Evolutionary conservation across 2,113 vertebrate species (phyloP).

Genomic region (Rhinolophus ferrumequinum): DNA sequence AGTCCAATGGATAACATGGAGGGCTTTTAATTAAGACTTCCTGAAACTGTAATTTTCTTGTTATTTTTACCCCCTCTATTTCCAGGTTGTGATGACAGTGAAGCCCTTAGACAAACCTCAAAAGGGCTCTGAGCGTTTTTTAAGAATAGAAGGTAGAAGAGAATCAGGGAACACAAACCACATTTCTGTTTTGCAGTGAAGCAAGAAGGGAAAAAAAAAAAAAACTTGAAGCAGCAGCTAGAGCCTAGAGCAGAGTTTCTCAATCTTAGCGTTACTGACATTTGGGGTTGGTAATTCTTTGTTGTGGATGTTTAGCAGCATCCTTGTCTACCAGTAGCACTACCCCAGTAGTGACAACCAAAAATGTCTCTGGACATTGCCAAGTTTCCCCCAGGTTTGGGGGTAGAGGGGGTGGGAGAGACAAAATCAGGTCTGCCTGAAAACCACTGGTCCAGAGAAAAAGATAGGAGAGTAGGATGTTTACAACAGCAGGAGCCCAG

Average conservation of each 20-base stretch:
- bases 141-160: background rate
- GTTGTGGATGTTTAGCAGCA: no score
- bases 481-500: background rate
- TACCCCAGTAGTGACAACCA: background rate
- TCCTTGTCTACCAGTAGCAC: background rate
- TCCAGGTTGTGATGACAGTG: background rate
- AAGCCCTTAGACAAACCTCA: slow-evolving; percentile 55
- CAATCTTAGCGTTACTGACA: background rate
- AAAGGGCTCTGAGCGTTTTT: slow-evolving; percentile 17
- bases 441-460: background rate
- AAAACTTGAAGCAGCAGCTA: background rate
- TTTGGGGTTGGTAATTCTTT: background rate
- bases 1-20: background rate
- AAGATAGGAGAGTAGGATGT: no score
- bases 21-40: slow-evolving; percentile 53
- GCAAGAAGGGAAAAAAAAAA: background rate
- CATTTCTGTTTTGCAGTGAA: background rate
- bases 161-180: background rate
- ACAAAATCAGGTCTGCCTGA: background rate
- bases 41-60: slow-evolving; percentile 45
- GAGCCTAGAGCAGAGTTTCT: background rate
- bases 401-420: rapidly evolving
- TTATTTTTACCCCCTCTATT: slow-evolving; percentile 61
- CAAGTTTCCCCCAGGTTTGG: background rate
- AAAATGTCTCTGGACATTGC: background rate